Base-by-base conservation (phyloP, 92 coral and sea anemone species). In the Siderastrea radians region DNA sequence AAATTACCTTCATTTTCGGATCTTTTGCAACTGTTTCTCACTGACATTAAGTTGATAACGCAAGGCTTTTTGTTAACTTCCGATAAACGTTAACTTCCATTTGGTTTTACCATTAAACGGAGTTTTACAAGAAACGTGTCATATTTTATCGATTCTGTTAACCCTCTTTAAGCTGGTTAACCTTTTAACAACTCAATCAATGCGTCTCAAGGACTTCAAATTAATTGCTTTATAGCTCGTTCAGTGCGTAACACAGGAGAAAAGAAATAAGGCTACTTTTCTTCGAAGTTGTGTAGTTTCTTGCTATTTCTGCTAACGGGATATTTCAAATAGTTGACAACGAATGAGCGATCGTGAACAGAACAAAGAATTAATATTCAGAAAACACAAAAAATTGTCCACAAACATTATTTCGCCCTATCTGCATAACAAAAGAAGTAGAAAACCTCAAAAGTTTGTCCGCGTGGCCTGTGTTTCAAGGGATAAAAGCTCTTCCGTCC, bases 381-480 rank as follows among this genome's bases (percentile, higher is more conserved):
- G 46, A 72, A 72, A 67, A 50, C 53, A 68, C 85, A 67, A 67
- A 66, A 26, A 81, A 68, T 44, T 69, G 26, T 4, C 51, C 5
- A 2, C 3, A 68, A 67, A 81, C 76, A 52, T 68, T 38, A 10
- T 72, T 7, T 14, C 19, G n/a, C 11, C 12, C 4, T 14, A 73
- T 84, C 81, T 82, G 66, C 87, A 84, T 84, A 17, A 84, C 87
- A 84, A 84, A 74, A 7, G 63, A 2, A 4, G 1, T 1, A 61
- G 60, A 43, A 73, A 61, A 3, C 10, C 43, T 45, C 47, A 26
- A 52, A 73, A 63, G 57, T 63, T 45, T 46, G 13, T 84, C 87
- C 87, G 81, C 87, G 87, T 84, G 87, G 73, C 80, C n/a, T 60
- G 71, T 84, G 87, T 73, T 69, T 74, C n/a, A 45, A 52, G 54